phyloP scores from a whole-genome alignment of 1,140 invertebrate genomes.

The Aphaenogaster rudis region DNA sequence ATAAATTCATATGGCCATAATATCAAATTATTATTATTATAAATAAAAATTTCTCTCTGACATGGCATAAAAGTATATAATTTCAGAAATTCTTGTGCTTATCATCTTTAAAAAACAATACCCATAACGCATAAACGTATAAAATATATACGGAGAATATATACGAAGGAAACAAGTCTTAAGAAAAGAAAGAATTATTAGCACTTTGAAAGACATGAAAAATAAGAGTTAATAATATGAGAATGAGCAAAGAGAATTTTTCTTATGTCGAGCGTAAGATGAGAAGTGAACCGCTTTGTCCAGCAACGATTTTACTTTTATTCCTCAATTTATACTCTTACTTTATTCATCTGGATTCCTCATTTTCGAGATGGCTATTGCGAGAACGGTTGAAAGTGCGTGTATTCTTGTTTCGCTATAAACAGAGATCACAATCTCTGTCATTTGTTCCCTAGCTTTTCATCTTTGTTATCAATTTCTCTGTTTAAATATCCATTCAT shows the following conservation, averaged over 20 bases:
- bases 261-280: slow-evolving; percentile 56
- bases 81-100: neutral
- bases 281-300: slow-evolving; percentile 71
- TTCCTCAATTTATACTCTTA: slow-evolving; percentile 39
- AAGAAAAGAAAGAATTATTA: slow-evolving; percentile 30
- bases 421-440: neutral
- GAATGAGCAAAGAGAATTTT: slow-evolving; percentile 6
- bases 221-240: slow-evolving; percentile 28
- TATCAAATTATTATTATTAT: neutral
- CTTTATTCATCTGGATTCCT: slow-evolving; percentile 17
- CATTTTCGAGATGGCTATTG: neutral
- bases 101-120: neutral
- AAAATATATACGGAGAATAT: slow-evolving; percentile 1
- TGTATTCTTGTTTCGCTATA: slow-evolving; percentile 9
- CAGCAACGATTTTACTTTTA: slow-evolving; percentile 59
- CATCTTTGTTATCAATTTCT: neutral
- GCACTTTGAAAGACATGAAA: neutral
- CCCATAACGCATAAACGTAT: neutral
- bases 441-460: neutral
- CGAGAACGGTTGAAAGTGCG: neutral
- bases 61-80: neutral
- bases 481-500: slow-evolving; percentile 28
- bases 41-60: neutral
- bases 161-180: neutral
- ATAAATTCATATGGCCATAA: neutral